Evolutionary conservation across 2,797 vertebrate genomes (phyloP), one percentile per base, ranked within the genome.

Genomic region (Phyllotis vaccarum): DNA sequence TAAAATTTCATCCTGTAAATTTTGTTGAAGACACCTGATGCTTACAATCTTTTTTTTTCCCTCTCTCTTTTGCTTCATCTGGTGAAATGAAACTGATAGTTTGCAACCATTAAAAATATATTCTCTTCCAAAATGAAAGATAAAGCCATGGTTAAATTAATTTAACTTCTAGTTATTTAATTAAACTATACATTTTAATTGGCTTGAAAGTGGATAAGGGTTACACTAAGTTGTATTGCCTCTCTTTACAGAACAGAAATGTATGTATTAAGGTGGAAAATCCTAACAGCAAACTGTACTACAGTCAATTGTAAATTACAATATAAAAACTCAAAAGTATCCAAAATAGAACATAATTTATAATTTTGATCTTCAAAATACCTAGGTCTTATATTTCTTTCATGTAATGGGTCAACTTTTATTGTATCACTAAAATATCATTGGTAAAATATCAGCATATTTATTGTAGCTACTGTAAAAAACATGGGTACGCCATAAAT

Each of bases 41-140:
- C 10, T 86, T 60, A 40, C 6, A 31, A 66, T 89, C 21, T 66
- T 12, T 86, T 49, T 72, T 29, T 58, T 85, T n/a, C n/a, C 46
- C 46, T 9, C 46, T 9, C 46, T 17, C 1, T 74, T 68, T 79
- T 92, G 56, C 60, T 37, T 6, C 21, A 85, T 60, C 16, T 93
- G 19, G 82, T 75, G 29, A 74, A 52, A 74, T 79, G n/a, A 90
- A 83, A 89, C 24, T 56, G 19, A 5, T 86, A 81, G 29, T 82
- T 37, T 64, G 62, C 43, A 87, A 80, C 19, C 40, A 89, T 95
- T 96, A 78, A 79, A 82, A 89, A 27, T 19, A 31, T 93, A 86
- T 27, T 70, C 11, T 79, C 10, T 96, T 78, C 72, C 31, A 89
- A 19, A 79, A 75, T 74, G 27, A 89, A 75, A 72, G 1, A 0